Base-by-base conservation (phyloP, 2,888 invertebrate species). In the Andrena flavipes region DNA sequence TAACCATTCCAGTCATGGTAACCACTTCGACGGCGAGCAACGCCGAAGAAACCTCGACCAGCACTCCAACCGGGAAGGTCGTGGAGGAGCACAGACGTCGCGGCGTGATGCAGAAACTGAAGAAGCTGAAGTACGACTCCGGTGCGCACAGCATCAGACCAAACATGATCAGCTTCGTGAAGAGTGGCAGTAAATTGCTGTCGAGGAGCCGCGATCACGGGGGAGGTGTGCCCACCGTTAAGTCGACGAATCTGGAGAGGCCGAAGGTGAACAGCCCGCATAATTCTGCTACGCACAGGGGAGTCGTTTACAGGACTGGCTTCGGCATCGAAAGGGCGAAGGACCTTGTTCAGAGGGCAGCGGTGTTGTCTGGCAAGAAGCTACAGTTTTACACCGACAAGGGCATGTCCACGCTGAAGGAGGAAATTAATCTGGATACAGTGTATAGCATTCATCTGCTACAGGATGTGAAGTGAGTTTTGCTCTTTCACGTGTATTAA, bases 381-480 rank as follows among this genome's bases (percentile, higher is more conserved):
- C 94, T 98, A 35, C 95, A 96, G 85, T 97, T 97, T 91, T 97
- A 96, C 89, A 94, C 96, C 5, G 97, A 98, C 91, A 96, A 96
- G 86, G 96, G 96, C 72, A 96, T 96, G 94, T 95, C 96, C 51
- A 94, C 95, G 51, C 92, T 96, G 29, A 97, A 97, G 91, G 97
- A 98, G 93, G 94, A 95, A 29, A 96, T 97, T 91, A 94, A 96
- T 5, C 94, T 97, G 84, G 96, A 97, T 70, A 95, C 95, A 85
- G 95, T 97, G 71, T 94, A 96, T 76, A 96, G 96, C 82, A 91
- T 97, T 80, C 96, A 96, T 93, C 95, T 96, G 73, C 94, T 96
- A 33, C 94, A 93, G 92, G 86, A 94, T 93, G 88, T 92, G 94
- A 94, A 91, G 95, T 87, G 90, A 96, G 87, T 98, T 54, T 54